A percentile compares a stretch with the other conserved stretches of the same genome.
Conservation (phyloP, 1,140 invertebrate species). For the Zaprionus capensis region DNA sequence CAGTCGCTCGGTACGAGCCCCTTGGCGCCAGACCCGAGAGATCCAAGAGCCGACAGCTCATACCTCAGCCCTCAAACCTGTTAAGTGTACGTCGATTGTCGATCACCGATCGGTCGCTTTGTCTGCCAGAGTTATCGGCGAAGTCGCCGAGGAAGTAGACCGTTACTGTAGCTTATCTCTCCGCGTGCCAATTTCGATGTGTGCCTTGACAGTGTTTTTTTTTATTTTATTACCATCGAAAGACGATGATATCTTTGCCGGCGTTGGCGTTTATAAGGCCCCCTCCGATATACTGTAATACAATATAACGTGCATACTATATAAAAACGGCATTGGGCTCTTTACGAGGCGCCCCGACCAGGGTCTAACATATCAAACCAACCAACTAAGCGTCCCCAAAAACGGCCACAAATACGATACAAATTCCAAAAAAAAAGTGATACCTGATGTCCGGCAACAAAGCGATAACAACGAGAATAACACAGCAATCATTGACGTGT, state of each 20-base stretch:
- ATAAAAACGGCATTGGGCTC: not conserved
- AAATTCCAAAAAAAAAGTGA: conserved; percentile 32
- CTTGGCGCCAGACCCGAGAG: not conserved
- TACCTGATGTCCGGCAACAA: conserved; percentile 28
- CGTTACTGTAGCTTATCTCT: conserved; percentile 28
- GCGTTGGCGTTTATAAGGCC: conserved; percentile 30
- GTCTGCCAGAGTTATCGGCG: not conserved
- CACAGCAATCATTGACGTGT: conserved; percentile 40
- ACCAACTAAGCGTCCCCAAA: not conserved
- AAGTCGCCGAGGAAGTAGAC: conserved; percentile 18
- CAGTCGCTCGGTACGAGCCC: not conserved
- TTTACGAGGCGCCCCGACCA: not conserved
- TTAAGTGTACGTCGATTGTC: not conserved
- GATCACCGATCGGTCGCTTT: not conserved
- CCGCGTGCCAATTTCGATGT: conserved; percentile 33
- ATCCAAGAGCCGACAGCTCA: not conserved
- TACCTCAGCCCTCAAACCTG: not conserved
- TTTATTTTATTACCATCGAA: not conserved
- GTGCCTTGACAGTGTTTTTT: conserved; percentile 17
- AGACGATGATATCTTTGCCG: conserved; percentile 29
- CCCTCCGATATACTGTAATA: not conserved
- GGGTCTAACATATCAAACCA: not conserved
- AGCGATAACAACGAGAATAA: conserved; percentile 33
- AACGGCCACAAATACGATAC: conserved; percentile 12
- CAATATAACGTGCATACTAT: not conserved